phyloP scores from a whole-genome alignment of 2,113 vertebrate genomes.

The Dissostichus mawsoni region DNA sequence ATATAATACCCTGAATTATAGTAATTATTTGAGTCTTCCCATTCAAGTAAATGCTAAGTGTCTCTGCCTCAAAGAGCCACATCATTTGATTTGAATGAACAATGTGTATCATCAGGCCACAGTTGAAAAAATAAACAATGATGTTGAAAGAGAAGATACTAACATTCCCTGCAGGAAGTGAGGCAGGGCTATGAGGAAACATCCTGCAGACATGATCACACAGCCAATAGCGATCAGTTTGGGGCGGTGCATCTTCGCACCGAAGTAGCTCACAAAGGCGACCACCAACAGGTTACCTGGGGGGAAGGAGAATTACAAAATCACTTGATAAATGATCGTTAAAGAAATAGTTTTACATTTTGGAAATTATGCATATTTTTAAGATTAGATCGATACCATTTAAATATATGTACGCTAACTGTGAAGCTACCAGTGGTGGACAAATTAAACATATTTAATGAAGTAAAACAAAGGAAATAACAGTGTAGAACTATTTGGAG shows the following conservation, averaged over 20 bases:
- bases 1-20: background rate
- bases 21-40: background rate
- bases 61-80: background rate
- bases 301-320: background rate
- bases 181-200: slow-evolving; percentile 87
- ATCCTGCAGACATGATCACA: slow-evolving; percentile 91
- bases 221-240: slow-evolving; percentile 92
- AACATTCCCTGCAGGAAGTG: slow-evolving; percentile 95
- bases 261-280: slow-evolving; percentile 96
- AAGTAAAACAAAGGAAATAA: no score
- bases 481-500: no score
- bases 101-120: background rate
- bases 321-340: background rate
- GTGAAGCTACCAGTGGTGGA: background rate
- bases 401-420: background rate
- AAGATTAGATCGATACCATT: background rate
- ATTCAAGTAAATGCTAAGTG: background rate
- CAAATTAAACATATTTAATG: no score
- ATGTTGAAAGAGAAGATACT: slow-evolving; percentile 70
- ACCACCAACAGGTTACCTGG: slow-evolving; percentile 94
- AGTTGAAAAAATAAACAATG: background rate
- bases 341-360: background rate
- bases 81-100: background rate
- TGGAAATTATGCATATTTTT: background rate
- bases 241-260: slow-evolving; percentile 93